Conservation (phyloP, 2,888 invertebrate species). For the Standfussiana lucernea region DNA sequence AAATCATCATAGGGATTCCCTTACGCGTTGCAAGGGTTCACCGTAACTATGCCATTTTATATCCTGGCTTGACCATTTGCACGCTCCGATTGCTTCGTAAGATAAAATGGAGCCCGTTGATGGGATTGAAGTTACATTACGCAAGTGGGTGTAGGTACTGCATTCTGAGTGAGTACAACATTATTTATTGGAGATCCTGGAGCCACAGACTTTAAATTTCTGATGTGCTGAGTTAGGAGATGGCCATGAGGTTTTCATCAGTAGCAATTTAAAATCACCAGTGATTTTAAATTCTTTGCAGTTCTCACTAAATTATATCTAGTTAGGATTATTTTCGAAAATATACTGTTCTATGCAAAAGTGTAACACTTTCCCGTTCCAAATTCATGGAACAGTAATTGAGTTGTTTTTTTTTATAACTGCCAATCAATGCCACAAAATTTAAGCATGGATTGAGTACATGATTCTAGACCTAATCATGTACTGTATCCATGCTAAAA, state of each 20-base stretch:
- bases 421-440: not conserved
- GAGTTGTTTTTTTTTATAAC: not conserved
- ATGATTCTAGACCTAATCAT: not conserved
- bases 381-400: not conserved
- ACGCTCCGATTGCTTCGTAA: conserved; percentile 36
- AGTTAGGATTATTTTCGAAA: too few relatives aligned
- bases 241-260: too few relatives aligned
- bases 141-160: not conserved
- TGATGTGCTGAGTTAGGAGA: not conserved
- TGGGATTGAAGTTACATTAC: conserved; percentile 30
- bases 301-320: too few relatives aligned
- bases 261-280: too few relatives aligned
- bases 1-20: conserved; percentile 42
- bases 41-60: conserved; percentile 32
- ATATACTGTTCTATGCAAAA: too few relatives aligned
- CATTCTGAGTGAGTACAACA: not conserved
- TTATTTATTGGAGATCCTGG: too few relatives aligned
- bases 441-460: not conserved
- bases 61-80: conserved; percentile 27
- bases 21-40: not conserved
- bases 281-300: too few relatives aligned
- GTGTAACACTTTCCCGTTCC: not conserved
- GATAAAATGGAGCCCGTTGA: conserved; percentile 27
- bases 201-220: not conserved
- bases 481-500: not conserved